Evolutionary conservation across 2,797 vertebrate species (phyloP), one percentile per base, ranked within the genome.

Genomic region (Argyrosomus regius): DNA sequence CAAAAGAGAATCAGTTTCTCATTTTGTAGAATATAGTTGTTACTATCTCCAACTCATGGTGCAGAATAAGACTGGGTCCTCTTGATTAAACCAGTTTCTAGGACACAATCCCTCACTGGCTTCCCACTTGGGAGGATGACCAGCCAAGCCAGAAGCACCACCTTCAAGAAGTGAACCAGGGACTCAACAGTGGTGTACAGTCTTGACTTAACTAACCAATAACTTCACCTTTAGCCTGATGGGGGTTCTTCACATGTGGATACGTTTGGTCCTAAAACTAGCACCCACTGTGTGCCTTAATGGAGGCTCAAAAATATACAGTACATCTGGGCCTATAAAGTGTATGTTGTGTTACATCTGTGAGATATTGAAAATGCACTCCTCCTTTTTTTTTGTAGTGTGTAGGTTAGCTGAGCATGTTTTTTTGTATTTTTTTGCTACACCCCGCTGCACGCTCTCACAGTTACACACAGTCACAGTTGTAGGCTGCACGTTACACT

Each of bases 401-500:
- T 58, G 58, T 57, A 22, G 43, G 57, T 81, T 53, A 74, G 45
- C 54, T 20, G 72, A 72, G 77, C 68, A 70, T 53, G 43, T 86
- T 20, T 62, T 87, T 20, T 62, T 22, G n/a, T n/a, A n/a, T 65
- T 71, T 72, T 73, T 68, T 12, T 74, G 54, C 73, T 68, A 16
- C 48, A 52, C 71, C 26, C 50, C 68, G 48, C 54, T 81, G 65
- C 79, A 70, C 71, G 50, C 48, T 63, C 62, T 75, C 71, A 61
- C 53, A 73, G 26, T 43, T 69, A 57, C 52, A 78, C 77, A 79
- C 43, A 72, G 52, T 59, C 81, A 72, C 89, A 86, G 72, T 78
- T 85, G 73, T 86, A 86, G 46, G 69, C 80, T 87, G 72, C 79
- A 66, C 22, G 62, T 43, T 66, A 46, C 64, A 61, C 79, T 78